Evolutionary conservation across 2,888 invertebrate genomes (phyloP), one percentile per base, ranked within the genome.

Genomic region (Lissonota sp.): DNA sequence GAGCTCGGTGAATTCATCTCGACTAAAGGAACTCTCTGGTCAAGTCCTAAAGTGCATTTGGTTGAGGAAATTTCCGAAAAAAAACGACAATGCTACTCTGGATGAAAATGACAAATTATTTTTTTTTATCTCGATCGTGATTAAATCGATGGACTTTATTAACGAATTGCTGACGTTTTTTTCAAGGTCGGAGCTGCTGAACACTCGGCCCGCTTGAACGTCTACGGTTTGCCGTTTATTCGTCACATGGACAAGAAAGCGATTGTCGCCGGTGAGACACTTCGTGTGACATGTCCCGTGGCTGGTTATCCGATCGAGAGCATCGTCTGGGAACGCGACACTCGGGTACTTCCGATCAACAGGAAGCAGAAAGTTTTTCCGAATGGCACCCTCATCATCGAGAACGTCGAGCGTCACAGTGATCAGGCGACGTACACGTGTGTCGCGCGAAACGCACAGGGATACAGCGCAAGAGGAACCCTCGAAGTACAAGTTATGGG

Each of bases 401-500:
- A 98, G 93, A 98, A 98, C 91, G 98, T 99, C 6, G 98, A 98
- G 93, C 95, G 98, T 63, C 95, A 95, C 89, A 97, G 97, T 82
- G 99, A 99, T 93, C 98, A 98, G 91, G 98, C 98, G 6, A 96
- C 97, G 0, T 99, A 99, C 93, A 97, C 97, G 0, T 99, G 99
- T 92, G 97, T 98, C 39, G 99, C 98, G 37, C 96, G 97, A 92
- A 98, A 98, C 93, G 96, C 96, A 10, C 97, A 98, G 91, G 98
- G 97, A 79, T 98, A 97, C 93, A 97, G 96, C 86, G 97, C 97
- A 53, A 94, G 97, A 83, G 97, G 97, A 89, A 96, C 96, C 44
- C 94, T 99, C 79, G 98, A 98, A 95, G 96, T 99, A 80, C 97
- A 97, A 96, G 98, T 99, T 73, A 98, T 99, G 97, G 98, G 99